These are phyloP conservation scores for Drosophila lowei DNA, from an alignment of 1,140 invertebrate genomes.

Conservation along the genomic window DNA sequence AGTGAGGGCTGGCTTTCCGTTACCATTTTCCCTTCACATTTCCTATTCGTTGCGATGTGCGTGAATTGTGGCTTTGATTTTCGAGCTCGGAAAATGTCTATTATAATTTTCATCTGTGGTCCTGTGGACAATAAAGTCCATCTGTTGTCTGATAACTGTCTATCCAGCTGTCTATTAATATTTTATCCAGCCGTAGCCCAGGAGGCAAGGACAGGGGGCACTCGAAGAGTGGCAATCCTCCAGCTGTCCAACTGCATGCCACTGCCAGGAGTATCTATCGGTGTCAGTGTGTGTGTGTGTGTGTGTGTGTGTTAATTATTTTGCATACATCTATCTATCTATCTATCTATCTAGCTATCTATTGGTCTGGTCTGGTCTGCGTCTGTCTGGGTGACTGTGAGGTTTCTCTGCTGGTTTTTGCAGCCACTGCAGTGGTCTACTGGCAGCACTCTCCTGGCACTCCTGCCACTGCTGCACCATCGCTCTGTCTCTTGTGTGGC, in stretches of 20 bases:
- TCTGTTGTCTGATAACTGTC: constrained; percentile 82
- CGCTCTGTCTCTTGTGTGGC: constrained; percentile 38
- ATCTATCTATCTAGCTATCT: too few species aligned
- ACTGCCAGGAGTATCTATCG: neutral
- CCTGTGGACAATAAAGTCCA: constrained; percentile 73
- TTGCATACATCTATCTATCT: constrained; percentile 54
- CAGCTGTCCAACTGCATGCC: neutral
- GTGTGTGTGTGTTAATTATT: constrained; percentile 65
- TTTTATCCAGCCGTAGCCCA: constrained; percentile 70
- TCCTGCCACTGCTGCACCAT: neutral
- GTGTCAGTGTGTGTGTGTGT: constrained; percentile 5
- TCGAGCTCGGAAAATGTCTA: constrained; percentile 61
- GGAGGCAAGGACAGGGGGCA: constrained; percentile 12
- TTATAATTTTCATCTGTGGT: constrained; percentile 78
- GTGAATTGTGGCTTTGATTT: constrained; percentile 54
- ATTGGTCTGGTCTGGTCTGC: too few species aligned
- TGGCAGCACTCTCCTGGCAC: neutral
- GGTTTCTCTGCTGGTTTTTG: constrained; percentile 21
- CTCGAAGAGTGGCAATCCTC: constrained; percentile 35
- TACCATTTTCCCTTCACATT: neutral
- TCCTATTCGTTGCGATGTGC: constrained; percentile 1
- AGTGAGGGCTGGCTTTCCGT: constrained; percentile 8
- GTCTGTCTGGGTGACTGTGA: constrained; percentile 31
- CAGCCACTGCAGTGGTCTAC: constrained; percentile 18
- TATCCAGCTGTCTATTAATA: constrained; percentile 82